These are phyloP conservation scores for Pipistrellus kuhlii DNA, from an alignment of 2,797 vertebrate genomes.

Conservation along the genomic window DNA sequence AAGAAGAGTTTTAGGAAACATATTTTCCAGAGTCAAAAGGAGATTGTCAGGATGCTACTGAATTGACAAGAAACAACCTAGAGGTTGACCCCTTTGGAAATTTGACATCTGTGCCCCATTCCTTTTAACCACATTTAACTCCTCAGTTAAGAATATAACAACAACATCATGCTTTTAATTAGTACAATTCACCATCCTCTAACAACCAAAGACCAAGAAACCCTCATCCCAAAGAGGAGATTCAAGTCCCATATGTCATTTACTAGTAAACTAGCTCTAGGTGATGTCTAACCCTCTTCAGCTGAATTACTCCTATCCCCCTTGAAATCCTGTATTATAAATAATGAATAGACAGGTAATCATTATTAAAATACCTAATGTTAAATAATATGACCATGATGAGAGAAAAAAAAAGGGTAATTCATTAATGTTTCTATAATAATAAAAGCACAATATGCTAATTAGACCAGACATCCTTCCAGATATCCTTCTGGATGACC, in stretches of 20 bases:
- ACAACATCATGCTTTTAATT: not conserved
- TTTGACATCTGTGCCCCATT: not conserved
- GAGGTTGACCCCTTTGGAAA: not conserved
- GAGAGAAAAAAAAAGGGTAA: not conserved
- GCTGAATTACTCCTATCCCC: not conserved
- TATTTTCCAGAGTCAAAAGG: not conserved
- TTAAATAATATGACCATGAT: not conserved
- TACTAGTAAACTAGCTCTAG: not conserved
- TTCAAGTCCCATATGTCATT: not conserved
- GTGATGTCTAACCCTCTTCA: not conserved
- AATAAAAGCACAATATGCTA: no score
- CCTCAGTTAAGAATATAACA: not conserved
- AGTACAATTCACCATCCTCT: not conserved
- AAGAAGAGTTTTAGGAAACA: not conserved
- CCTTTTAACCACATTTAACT: not conserved
- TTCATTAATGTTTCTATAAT: not conserved
- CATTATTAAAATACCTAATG: not conserved
- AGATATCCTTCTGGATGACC: no score
- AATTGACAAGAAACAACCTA: not conserved
- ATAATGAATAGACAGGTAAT: not conserved
- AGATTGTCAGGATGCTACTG: not conserved
- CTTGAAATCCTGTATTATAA: constrained; percentile 18
- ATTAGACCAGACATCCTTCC: no score
- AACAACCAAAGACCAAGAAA: not conserved
- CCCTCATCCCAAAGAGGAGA: not conserved